phyloP scores from a whole-genome alignment of 2,113 vertebrate species.

The Euleptes europaea region DNA sequence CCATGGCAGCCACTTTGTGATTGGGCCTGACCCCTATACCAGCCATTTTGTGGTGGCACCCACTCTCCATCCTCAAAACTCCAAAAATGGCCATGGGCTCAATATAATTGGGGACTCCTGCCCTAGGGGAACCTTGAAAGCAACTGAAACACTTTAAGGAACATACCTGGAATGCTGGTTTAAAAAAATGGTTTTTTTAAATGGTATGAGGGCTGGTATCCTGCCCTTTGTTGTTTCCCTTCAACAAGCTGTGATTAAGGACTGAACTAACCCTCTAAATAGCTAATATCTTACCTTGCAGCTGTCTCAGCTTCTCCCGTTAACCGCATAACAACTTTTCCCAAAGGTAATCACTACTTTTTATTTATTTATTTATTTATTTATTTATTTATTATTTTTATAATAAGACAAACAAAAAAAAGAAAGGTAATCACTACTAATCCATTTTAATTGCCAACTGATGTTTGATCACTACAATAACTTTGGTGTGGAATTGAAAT shows the following conservation, averaged over 20 bases:
- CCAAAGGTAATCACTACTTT: constrained; percentile 82
- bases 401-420: too few species aligned
- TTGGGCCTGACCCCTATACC: too few species aligned
- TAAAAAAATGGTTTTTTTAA: not conserved
- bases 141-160: not conserved
- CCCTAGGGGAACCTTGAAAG: not conserved
- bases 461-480: constrained; percentile 4
- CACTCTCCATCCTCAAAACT: too few species aligned
- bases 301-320: constrained; percentile 72
- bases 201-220: not conserved
- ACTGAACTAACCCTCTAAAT: constrained; percentile 74
- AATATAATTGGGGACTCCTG: not conserved
- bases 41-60: too few species aligned
- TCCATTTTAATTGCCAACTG: not conserved
- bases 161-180: not conserved
- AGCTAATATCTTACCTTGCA: constrained; percentile 77
- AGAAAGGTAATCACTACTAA: constrained; percentile 83
- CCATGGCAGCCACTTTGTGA: too few species aligned
- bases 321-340: constrained; percentile 74
- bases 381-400: too few species aligned
- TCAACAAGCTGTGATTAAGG: constrained; percentile 36
- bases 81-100: too few species aligned
- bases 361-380: too few species aligned
- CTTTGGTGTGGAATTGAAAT: not conserved
- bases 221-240: constrained; percentile 15